Conservation (phyloP, 2,797 vertebrate species). For the Ciconia nigra region DNA sequence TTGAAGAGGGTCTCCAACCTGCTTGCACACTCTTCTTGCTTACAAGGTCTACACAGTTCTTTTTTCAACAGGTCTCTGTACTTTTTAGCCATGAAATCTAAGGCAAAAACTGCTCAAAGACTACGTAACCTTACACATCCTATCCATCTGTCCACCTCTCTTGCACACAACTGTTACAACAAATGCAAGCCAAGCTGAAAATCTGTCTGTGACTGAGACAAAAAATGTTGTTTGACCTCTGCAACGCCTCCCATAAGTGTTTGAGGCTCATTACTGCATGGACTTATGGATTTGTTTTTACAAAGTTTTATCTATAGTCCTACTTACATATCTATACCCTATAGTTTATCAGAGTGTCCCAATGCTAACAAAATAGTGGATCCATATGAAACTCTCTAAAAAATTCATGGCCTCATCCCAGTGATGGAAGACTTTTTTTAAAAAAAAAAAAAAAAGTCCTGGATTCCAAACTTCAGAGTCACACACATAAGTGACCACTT, state of each 20-base stretch:
- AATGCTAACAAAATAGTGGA: not conserved
- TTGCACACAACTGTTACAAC: not conserved
- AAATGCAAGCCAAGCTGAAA: not conserved
- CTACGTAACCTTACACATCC: not conserved
- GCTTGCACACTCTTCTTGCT: not conserved
- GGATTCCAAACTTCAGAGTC: not conserved
- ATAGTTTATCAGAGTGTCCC: not conserved
- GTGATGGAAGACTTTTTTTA: not conserved
- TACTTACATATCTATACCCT: not conserved
- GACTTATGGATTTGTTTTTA: not conserved
- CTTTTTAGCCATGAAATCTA: not conserved
- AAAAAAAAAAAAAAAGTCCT: not conserved
- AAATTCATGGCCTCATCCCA: not conserved
- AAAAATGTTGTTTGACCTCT: not conserved
- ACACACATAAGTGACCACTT: not conserved
- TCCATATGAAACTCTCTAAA: not conserved
- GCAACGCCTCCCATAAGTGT: not conserved
- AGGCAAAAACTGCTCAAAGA: not conserved
- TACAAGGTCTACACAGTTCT: not conserved
- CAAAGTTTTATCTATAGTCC: not conserved
- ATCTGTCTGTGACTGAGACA: not conserved
- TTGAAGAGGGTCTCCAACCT: not conserved
- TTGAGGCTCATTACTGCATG: not conserved
- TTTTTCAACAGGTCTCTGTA: not conserved
- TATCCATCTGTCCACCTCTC: not conserved